Base-by-base conservation (phyloP, 2,888 invertebrate genomes). In the Hipparchia sbordonii region DNA sequence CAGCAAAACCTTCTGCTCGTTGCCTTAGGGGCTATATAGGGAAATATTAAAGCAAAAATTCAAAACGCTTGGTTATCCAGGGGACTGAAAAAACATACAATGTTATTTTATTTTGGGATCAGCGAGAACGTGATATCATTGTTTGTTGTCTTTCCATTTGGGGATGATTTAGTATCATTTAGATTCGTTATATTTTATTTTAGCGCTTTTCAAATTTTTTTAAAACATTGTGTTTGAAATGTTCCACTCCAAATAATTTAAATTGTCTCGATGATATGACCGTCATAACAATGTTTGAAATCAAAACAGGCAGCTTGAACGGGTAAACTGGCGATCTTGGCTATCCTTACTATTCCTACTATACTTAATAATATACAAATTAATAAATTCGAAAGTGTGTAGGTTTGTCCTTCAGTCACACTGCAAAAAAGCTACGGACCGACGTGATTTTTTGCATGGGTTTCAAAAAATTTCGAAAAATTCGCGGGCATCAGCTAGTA, bases 1-100 rank as follows among this genome's bases (percentile, higher is more conserved):
- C 87, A 87, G 76, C 78, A 76, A 74, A 74, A 72, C 76, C 79
- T 74, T 69, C 77, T 76, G 71, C 76, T 69, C 66, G 61, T 63
- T 23, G 63, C 51, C 51, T 13, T 12, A 10, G 51, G 23, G 51
- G 63, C 51, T 77, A 71, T 75, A 78, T 75, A 70, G 76, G 65
- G 74, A 74, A 77, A 77, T 75, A 72, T 73, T 77, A 75, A 75
- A 73, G 63, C 48, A 48, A 48, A 6, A 48, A 48, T 48, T 61
- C 67, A 7, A 60, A 10, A 5, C 69, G 69, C 23, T 23, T 23
- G 23, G 54, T 69, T 71, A 63, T 68, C 48, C 70, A 2, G 61
- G 56, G 56, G 56, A 52, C 59, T 39, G 54, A 71, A 60, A 59
- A 72, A 74, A 70, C 69, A 74, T 69, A 60, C n/a, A 48, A 39